Conservation (phyloP, 2,113 vertebrate species). For the Nycticorax nycticorax region DNA sequence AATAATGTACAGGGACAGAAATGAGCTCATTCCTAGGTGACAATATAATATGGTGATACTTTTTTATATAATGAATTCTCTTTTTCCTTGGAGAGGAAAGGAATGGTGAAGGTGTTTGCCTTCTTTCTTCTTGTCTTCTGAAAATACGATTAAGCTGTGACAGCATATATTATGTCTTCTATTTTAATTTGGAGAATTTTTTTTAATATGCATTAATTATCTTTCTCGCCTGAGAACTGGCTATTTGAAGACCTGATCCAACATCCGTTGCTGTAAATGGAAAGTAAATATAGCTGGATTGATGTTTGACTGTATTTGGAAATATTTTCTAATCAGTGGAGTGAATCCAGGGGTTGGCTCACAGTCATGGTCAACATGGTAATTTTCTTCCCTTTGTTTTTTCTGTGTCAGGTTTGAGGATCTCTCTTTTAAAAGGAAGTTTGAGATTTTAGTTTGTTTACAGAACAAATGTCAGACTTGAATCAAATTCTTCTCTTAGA, state of each 20-base stretch:
- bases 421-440: conserved; percentile 7
- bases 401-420: background rate
- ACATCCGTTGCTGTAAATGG: background rate
- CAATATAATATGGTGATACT: background rate
- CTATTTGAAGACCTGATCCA: background rate
- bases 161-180: background rate
- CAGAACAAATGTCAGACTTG: background rate
- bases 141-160: background rate
- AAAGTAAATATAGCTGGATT: background rate
- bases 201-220: background rate
- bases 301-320: background rate
- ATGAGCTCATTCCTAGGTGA: background rate
- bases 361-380: background rate
- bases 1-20: background rate
- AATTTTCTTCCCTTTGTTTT: background rate
- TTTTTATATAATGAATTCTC: background rate
- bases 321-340: background rate
- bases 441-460: background rate
- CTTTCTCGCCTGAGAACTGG: background rate
- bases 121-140: background rate
- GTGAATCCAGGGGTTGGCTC: background rate
- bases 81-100: background rate
- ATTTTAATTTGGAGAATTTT: background rate
- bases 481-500: conserved; percentile 23
- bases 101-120: background rate